Conservation (phyloP, 2,113 vertebrate species). For the Barbus barbus region DNA sequence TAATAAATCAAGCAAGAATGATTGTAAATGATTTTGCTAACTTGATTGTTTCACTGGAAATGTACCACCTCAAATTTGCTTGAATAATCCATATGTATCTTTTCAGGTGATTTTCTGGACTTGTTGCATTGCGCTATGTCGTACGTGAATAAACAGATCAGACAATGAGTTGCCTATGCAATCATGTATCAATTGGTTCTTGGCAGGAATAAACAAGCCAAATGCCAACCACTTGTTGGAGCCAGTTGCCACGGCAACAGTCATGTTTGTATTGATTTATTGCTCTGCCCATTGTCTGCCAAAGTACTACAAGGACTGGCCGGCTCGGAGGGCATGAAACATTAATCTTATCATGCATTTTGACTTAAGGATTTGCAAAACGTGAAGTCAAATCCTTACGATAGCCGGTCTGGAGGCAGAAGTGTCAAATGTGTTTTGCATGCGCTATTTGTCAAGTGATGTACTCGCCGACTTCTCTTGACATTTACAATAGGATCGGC, state of each 20-base stretch:
- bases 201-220: constrained; percentile 8
- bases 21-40: background rate
- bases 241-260: constrained; percentile 34
- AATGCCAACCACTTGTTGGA: constrained; percentile 20
- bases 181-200: constrained; percentile 4
- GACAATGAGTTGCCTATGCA: background rate
- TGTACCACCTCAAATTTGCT: background rate
- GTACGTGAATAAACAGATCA: background rate
- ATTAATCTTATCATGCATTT: constrained; percentile 9
- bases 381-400: background rate
- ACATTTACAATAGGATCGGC: constrained; percentile 1
- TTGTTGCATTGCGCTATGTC: background rate
- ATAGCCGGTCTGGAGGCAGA: background rate
- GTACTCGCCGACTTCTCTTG: background rate
- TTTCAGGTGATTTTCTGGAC: background rate
- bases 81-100: background rate
- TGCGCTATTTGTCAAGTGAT: constrained; percentile 21
- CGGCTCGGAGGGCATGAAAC: background rate
- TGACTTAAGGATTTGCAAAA: background rate
- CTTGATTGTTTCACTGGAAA: background rate
- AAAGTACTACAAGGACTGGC: constrained; percentile 16
- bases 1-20: background rate
- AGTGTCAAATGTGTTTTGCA: background rate
- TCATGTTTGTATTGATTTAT: constrained; percentile 43
- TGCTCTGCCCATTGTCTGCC: constrained; percentile 7